These are phyloP conservation scores for Neuroterus valhalla DNA, from an alignment of 1,140 invertebrate genomes.

Conservation along the genomic window DNA sequence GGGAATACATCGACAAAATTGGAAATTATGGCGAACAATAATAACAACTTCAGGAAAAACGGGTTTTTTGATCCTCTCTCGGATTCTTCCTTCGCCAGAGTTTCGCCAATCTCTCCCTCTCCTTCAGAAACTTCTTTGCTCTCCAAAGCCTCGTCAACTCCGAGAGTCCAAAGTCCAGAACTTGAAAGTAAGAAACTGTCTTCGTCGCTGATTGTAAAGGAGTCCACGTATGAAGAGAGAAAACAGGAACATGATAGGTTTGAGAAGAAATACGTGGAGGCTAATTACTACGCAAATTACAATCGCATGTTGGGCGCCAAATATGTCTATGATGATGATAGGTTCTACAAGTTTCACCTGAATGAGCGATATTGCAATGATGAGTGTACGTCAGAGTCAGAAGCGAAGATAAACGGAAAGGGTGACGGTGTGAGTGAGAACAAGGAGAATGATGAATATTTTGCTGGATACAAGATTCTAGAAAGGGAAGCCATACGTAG, in stretches of 20 bases:
- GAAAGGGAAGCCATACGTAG: conserved; percentile 87
- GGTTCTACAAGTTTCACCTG: conserved; percentile 88
- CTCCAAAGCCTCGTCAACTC: conserved; percentile 60
- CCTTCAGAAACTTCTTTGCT: conserved; percentile 49
- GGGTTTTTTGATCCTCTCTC: conserved; percentile 2
- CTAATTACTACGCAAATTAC: conserved; percentile 55
- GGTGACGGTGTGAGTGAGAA: conserved; percentile 67
- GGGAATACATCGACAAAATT: conserved; percentile 36
- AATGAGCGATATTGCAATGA: conserved; percentile 82
- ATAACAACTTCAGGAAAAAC: conserved; percentile 31
- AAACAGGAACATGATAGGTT: conserved; percentile 76
- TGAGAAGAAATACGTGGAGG: conserved; percentile 65
- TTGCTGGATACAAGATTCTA: conserved; percentile 88
- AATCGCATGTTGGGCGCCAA: conserved; percentile 74
- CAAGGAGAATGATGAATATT: conserved; percentile 80
- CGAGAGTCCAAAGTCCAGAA: conserved; percentile 54
- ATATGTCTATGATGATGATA: conserved; percentile 82
- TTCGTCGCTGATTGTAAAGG: conserved; percentile 75
- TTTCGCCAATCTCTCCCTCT: background rate
- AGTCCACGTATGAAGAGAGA: conserved; percentile 82
- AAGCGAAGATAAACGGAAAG: conserved; percentile 59
- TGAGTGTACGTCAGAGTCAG: conserved; percentile 61
- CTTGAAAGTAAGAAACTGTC: conserved; percentile 41
- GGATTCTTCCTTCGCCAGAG: background rate
- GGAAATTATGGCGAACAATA: conserved; percentile 34